These are phyloP conservation scores for Tragelaphus scriptus DNA, from an alignment of 2,113 vertebrate genomes.

Conservation along the genomic window DNA sequence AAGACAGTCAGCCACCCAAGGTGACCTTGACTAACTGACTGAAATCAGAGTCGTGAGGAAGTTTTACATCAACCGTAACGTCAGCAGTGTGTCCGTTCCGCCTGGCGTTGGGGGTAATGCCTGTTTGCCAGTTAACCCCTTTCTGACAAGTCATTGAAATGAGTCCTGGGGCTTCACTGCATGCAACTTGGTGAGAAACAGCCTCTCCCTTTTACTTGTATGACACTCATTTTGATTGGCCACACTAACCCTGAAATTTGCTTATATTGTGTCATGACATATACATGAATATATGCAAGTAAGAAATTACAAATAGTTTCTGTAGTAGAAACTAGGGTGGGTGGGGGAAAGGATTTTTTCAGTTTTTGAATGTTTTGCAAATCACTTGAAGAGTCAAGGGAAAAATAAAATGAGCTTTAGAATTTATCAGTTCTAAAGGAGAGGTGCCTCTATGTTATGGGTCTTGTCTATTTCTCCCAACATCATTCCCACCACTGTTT, in stretches of 20 bases:
- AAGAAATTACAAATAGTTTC: background rate
- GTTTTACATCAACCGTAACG: rapidly evolving
- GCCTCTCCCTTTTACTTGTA: background rate
- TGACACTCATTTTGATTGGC: background rate
- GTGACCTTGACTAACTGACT: background rate
- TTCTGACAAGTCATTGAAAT: background rate
- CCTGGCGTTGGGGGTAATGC: background rate
- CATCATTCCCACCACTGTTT: background rate
- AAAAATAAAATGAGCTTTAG: background rate
- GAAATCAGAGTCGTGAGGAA: background rate
- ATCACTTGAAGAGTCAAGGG: background rate
- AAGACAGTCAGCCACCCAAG: background rate
- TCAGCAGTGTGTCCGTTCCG: background rate
- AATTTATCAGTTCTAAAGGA: background rate
- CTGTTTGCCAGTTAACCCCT: background rate
- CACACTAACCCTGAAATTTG: background rate
- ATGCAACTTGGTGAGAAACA: background rate
- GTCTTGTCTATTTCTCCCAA: background rate
- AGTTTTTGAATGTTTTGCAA: background rate
- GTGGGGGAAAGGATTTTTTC: background rate
- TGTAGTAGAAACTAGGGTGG: background rate
- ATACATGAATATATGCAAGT: background rate
- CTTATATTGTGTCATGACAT: background rate
- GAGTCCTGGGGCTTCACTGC: background rate
- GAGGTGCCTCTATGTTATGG: background rate